Conservation (phyloP, 2,888 invertebrate species). For the Lithodes maja region DNA sequence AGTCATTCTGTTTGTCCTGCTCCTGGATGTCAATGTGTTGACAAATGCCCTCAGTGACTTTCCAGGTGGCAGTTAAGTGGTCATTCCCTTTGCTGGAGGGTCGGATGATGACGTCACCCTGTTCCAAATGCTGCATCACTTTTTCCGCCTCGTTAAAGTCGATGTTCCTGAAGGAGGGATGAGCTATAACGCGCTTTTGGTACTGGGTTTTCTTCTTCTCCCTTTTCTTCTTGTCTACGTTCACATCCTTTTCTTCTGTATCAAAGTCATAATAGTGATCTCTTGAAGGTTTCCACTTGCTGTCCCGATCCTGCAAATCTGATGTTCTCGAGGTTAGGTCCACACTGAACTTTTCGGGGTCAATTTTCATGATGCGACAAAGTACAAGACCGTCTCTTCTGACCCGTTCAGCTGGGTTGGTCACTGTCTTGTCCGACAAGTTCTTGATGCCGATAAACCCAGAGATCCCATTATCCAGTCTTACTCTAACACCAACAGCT, state of each 20-base stretch:
- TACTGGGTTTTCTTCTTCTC: conserved; percentile 89
- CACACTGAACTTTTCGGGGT: conserved; percentile 93
- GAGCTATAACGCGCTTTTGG: conserved; percentile 96
- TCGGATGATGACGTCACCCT: conserved; percentile 96
- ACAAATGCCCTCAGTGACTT: conserved; percentile 93
- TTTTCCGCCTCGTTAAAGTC: conserved; percentile 94
- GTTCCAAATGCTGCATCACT: conserved; percentile 92
- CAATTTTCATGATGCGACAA: conserved; percentile 95
- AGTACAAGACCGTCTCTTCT: conserved; percentile 88
- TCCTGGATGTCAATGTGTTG: conserved; percentile 98
- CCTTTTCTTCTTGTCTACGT: conserved; percentile 85
- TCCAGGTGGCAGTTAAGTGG: conserved; percentile 99
- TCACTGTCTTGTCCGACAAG: conserved; percentile 93
- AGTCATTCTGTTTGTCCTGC: conserved; percentile 96
- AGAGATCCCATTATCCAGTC: conserved; percentile 89
- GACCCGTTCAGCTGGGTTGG: conserved; percentile 94
- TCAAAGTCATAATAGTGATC: conserved; percentile 95
- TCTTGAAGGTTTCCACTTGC: conserved; percentile 91
- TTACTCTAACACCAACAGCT: conserved; percentile 91
- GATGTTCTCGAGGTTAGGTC: conserved; percentile 96
- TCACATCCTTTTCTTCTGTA: conserved; percentile 85
- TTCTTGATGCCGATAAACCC: conserved; percentile 82
- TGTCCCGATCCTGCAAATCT: conserved; percentile 92
- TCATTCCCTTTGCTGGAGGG: conserved; percentile 98
- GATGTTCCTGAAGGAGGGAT: conserved; percentile 97